Conservation (phyloP, 2,113 vertebrate genomes). For the Hydropotes inermis region DNA sequence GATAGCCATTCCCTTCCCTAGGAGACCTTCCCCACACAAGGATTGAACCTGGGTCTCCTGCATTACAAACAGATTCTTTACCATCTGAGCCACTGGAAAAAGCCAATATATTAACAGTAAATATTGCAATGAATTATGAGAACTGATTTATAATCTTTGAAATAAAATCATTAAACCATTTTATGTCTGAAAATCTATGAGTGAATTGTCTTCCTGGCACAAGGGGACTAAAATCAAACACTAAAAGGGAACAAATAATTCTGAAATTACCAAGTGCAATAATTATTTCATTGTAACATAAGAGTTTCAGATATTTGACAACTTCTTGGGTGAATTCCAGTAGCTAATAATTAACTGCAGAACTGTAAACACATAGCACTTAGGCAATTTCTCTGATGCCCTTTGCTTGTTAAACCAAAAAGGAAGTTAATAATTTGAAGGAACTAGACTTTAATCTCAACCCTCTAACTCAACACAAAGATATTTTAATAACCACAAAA, state of each 20-base stretch:
- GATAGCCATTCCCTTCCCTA: too few species aligned
- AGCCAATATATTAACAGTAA: conserved; percentile 17
- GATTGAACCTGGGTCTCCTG: too few species aligned
- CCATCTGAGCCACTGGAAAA: neutral
- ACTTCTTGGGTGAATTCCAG: neutral
- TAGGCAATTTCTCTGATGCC: neutral
- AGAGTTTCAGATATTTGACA: conserved; percentile 45
- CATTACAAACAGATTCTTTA: too few species aligned
- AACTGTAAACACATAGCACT: neutral
- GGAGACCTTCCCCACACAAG: too few species aligned
- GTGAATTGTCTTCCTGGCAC: conserved; percentile 44
- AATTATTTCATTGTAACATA: conserved; percentile 56
- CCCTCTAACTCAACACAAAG: neutral
- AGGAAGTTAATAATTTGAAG: conserved; percentile 38
- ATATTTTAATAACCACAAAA: neutral
- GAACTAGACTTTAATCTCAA: conserved; percentile 26
- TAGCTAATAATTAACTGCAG: neutral
- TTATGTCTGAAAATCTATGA: conserved; percentile 40
- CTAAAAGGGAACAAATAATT: conserved; percentile 34
- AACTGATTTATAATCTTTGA: conserved; percentile 63
- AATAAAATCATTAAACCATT: conserved; percentile 48
- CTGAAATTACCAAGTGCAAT: conserved; percentile 44
- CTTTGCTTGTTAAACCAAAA: conserved; percentile 3
- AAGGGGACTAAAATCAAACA: conserved; percentile 12
- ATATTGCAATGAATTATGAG: conserved; percentile 48